Evolutionary conservation across 2,113 vertebrate species (phyloP), one percentile per base, ranked within the genome.

Genomic region (Panthera tigris): DNA sequence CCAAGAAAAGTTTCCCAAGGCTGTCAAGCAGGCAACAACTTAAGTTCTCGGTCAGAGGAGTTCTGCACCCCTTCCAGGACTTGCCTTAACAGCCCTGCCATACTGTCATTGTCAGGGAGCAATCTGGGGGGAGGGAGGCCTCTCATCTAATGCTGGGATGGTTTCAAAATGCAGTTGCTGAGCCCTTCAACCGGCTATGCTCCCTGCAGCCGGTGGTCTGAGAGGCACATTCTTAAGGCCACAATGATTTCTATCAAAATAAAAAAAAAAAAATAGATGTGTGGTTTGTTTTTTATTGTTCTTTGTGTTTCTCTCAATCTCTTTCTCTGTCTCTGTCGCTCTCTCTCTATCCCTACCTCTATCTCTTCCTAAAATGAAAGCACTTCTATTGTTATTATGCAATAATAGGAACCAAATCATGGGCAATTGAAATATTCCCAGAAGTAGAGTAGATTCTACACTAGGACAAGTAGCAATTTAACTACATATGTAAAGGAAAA

Each of bases 111-210:
- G 5, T 23, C 31, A 45, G 65, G 45, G 45, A 36, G 39, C 2
- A 8, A 27, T 12, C 39, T 45, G 9, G 41, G 27, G 33, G 21
- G 73, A 41, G 4, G 0, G 18, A 52, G 21, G n/a, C 19, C 55
- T 76, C 19, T 6, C 15, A 29, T 36, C 55, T 33, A 66, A 52
- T n/a, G 10, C 1, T 14, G 45, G 29, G 10, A 45, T 66, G 19
- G 55, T 55, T 66, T 90, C 69, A 65, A 65, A 63, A 21, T 25
- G 19, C 11, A 69, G 27, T 21, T 4, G 4, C 9, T 27, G 21
- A 61, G 10, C 5, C 18, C 6, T n/a, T 39, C 19, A n/a, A n/a
- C 52, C 9, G 4, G 0, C 31, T 39, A 4, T 66, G 13, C 3
- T 14, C 12, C 36, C 23, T 88, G 11, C 2, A 31, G 4, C 7